Evolutionary conservation across 2,797 vertebrate genomes (phyloP).

Genomic region (Pseudomugil tenellus): DNA sequence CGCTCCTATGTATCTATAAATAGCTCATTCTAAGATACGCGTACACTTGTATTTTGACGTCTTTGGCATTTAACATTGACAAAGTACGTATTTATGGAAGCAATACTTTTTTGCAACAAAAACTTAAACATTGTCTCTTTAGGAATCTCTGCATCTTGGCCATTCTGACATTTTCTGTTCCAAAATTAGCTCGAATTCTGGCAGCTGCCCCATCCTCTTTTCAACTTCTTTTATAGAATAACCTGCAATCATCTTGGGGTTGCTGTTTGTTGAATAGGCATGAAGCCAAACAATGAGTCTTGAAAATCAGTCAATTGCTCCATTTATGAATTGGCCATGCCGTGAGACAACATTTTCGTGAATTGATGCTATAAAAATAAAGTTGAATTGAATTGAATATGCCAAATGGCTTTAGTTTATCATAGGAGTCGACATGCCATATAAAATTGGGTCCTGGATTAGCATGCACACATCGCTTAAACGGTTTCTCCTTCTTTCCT

Average conservation of each 20-base stretch:
- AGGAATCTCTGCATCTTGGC: conserved; percentile 36
- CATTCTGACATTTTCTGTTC: conserved; percentile 44
- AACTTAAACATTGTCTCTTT: too few species aligned
- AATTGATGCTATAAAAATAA: too few species aligned
- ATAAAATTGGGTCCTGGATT: conserved; percentile 4
- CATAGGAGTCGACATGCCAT: conserved; percentile 11
- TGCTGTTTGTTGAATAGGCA: conserved; percentile 4
- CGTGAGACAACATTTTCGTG: too few species aligned
- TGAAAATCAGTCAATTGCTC: neutral
- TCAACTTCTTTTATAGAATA: conserved; percentile 2
- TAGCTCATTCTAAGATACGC: too few species aligned
- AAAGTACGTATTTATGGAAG: too few species aligned
- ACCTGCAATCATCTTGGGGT: neutral
- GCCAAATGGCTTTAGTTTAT: conserved; percentile 25
- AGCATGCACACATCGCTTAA: neutral
- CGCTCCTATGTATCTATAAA: too few species aligned
- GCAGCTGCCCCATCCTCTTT: conserved; percentile 6
- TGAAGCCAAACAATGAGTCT: conserved; percentile 14
- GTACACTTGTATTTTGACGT: too few species aligned
- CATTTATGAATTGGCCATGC: conserved; percentile 33
- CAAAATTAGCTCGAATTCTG: conserved; percentile 1
- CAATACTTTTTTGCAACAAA: too few species aligned
- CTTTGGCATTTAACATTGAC: too few species aligned
- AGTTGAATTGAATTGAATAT: too few species aligned
- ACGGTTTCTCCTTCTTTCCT: neutral